These are phyloP conservation scores for Thyatira batis DNA, from an alignment of 2,888 invertebrate genomes.

Conservation along the genomic window DNA sequence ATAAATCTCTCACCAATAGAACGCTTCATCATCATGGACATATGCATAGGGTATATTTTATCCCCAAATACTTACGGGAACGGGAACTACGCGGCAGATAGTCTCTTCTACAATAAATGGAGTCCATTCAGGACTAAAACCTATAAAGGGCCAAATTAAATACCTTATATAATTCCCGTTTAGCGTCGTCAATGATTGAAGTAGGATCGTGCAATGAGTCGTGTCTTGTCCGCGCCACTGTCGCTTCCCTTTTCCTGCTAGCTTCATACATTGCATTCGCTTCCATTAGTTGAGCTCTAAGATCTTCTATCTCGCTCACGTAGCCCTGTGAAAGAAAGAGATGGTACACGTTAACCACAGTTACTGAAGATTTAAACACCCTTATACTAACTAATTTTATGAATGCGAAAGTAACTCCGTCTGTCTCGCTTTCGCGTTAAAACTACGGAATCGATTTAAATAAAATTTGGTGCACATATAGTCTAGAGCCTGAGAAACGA, in stretches of 20 bases:
- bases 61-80: too few species aligned
- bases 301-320: slow-evolving; percentile 94
- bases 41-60: too few species aligned
- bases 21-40: too few species aligned
- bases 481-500: too few species aligned
- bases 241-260: slow-evolving; percentile 60
- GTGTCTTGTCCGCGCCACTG: slow-evolving; percentile 56
- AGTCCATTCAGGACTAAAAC: not conserved
- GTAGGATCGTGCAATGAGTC: slow-evolving; percentile 66
- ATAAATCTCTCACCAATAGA: too few species aligned
- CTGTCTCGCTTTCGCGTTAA: too few species aligned
- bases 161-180: slow-evolving; percentile 88
- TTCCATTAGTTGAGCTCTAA: slow-evolving; percentile 94
- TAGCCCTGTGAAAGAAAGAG: slow-evolving; percentile 84
- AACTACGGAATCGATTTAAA: too few species aligned
- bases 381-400: too few species aligned
- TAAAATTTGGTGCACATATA: too few species aligned
- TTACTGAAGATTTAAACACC: too few species aligned
- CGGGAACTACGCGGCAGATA: too few species aligned
- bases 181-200: slow-evolving; percentile 87
- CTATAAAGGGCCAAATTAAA: not conserved
- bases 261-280: slow-evolving; percentile 82
- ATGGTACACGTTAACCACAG: not conserved
- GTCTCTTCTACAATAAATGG: not conserved
- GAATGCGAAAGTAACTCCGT: too few species aligned